Evolutionary conservation across 2,797 vertebrate species (phyloP), one percentile per base, ranked within the genome.

Genomic region (Capromys pilorides): DNA sequence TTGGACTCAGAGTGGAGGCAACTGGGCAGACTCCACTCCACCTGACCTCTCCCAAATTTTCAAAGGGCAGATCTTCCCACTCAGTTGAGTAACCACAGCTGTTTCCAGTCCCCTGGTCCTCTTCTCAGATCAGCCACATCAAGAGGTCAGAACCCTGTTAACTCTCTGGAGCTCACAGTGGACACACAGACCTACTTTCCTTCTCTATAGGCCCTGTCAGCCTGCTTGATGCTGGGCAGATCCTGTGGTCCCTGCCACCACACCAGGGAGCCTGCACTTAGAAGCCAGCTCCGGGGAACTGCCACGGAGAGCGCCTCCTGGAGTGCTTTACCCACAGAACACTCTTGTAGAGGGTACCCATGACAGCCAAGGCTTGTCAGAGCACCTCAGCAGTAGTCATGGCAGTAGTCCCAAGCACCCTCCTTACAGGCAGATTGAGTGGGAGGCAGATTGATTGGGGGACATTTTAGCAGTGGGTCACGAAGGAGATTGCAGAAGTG

Each of bases 361-460:
- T 4, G 41, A 86, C 4, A 33, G 41, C 51, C 45, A 19, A 66
- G 3, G 8, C 26, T 71, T 10, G 2, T 16, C 6, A 16, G 14
- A 41, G 0, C n/a, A 4, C 33, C 36, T 2, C 0, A 5, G 0
- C 26, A 57, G 8, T 6, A 2, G 28, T 45, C 59, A 54, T 31
- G 54, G 62, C 61, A 31, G 2, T 11, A 16, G 21, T 62, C 33
- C 28, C 1, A 2, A 19, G 2, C 2, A n/a, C 0, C 61, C 36
- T 26, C 39, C 59, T 41, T 28, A 66, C 6, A 49, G 51, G 1
- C 41, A 1, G n/a, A n/a, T n/a, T n/a, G n/a, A n/a, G n/a, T n/a
- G n/a, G n/a, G n/a, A n/a, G n/a, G 8, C 4, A 26, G 8, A 28
- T 18, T 1, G 2, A 4, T 6, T 18, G 2, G 1, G 2, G 14